phyloP scores from a whole-genome alignment of 2,113 vertebrate genomes.

The Eubucco bourcierii region DNA sequence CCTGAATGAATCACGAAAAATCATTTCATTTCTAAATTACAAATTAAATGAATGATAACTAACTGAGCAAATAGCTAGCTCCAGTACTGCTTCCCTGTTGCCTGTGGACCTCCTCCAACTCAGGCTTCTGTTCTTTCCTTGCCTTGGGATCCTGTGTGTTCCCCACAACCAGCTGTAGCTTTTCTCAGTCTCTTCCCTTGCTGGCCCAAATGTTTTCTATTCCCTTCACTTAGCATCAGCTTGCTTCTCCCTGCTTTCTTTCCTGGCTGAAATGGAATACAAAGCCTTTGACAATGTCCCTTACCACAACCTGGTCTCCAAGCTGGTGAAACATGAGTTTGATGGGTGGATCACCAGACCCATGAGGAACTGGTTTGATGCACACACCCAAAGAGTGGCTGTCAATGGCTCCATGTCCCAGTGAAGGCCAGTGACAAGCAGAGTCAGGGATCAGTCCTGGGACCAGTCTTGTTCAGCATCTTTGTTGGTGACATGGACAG shows the following conservation, averaged over 20 bases:
- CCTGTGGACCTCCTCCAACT: not conserved
- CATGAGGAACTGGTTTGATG: too few relatives aligned
- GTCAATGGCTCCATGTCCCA: too few relatives aligned
- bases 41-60: constrained; percentile 36
- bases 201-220: not conserved
- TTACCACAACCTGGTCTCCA: too few relatives aligned
- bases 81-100: not conserved
- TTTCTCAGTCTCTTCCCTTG: not conserved
- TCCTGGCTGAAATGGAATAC: not conserved
- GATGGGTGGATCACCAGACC: too few relatives aligned
- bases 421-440: too few relatives aligned
- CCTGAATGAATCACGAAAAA: constrained; percentile 1
- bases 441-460: too few relatives aligned
- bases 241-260: not conserved
- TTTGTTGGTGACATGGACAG: too few relatives aligned
- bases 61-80: constrained; percentile 20
- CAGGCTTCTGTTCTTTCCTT: not conserved
- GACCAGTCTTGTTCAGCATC: too few relatives aligned
- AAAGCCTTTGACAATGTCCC: too few relatives aligned
- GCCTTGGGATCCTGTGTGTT: not conserved
- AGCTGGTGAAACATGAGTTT: too few relatives aligned
- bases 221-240: not conserved
- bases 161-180: not conserved
- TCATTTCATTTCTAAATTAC: not conserved
- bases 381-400: too few relatives aligned